A percentile compares a stretch with the other conserved stretches of the same genome.
phyloP scores from a whole-genome alignment of 1,140 invertebrate genomes.

The Cydia amplana region DNA sequence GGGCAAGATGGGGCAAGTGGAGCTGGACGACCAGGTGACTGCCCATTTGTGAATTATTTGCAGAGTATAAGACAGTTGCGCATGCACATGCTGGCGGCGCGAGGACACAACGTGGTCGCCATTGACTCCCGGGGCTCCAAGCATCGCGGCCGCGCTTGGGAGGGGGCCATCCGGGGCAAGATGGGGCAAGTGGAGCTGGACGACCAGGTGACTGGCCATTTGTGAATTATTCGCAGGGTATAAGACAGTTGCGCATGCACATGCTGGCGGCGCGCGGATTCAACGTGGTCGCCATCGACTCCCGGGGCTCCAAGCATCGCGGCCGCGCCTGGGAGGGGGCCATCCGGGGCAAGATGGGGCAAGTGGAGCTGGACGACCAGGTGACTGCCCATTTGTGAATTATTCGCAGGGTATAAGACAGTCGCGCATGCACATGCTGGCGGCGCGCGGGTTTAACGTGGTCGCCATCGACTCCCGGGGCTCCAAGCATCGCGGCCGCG shows the following conservation, averaged over 20 bases:
- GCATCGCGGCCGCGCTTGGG: conserved; percentile 94
- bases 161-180: conserved; percentile 91
- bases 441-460: too few species aligned
- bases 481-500: too few species aligned
- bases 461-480: too few species aligned
- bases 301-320: conserved; percentile 95
- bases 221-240: too few species aligned
- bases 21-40: too few species aligned
- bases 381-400: conserved; percentile 37
- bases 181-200: conserved; percentile 97
- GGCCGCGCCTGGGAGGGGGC: conserved; percentile 95
- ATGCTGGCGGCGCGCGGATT: conserved; percentile 98
- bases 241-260: conserved; percentile 94
- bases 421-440: too few species aligned
- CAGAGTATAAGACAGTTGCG: conserved; percentile 92
- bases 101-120: conserved; percentile 97
- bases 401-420: too few species aligned
- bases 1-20: too few species aligned
- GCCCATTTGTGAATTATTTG: too few species aligned
- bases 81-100: conserved; percentile 96
- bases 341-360: conserved; percentile 93
- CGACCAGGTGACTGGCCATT: conserved; percentile 84
- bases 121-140: conserved; percentile 97
- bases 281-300: conserved; percentile 97
- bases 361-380: conserved; percentile 97